phyloP scores from a whole-genome alignment of 1,140 invertebrate genomes.

The Drosophila ogumai region DNA sequence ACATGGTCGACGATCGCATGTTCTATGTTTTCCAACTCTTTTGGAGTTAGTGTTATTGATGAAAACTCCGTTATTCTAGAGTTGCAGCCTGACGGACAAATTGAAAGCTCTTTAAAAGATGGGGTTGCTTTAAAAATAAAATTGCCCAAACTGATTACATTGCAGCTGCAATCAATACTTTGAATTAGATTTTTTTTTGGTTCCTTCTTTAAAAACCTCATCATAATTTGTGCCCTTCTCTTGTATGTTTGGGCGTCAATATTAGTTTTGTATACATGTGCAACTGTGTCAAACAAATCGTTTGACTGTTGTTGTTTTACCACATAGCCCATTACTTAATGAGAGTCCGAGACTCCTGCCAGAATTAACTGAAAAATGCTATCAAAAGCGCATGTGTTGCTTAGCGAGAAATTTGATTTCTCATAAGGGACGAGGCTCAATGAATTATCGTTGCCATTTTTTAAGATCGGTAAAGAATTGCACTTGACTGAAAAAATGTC shows the following conservation, averaged over 20 bases:
- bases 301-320: not conserved
- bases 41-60: not conserved
- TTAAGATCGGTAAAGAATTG: not conserved
- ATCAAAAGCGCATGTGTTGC: not conserved
- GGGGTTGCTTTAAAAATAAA: not conserved
- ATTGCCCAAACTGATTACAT: not conserved
- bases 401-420: not conserved
- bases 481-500: not conserved
- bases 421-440: not conserved
- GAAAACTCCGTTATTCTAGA: not conserved
- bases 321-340: not conserved
- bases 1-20: not conserved
- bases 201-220: not conserved
- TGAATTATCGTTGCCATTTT: not conserved
- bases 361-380: not conserved
- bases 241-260: not conserved
- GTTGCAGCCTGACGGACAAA: not conserved
- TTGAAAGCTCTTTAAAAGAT: not conserved
- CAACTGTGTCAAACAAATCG: not conserved
- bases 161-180: not conserved
- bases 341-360: not conserved
- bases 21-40: not conserved
- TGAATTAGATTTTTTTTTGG: not conserved
- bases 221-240: not conserved
- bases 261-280: not conserved